Conservation (phyloP, 2,113 vertebrate species). For the Peromyscus californicus region DNA sequence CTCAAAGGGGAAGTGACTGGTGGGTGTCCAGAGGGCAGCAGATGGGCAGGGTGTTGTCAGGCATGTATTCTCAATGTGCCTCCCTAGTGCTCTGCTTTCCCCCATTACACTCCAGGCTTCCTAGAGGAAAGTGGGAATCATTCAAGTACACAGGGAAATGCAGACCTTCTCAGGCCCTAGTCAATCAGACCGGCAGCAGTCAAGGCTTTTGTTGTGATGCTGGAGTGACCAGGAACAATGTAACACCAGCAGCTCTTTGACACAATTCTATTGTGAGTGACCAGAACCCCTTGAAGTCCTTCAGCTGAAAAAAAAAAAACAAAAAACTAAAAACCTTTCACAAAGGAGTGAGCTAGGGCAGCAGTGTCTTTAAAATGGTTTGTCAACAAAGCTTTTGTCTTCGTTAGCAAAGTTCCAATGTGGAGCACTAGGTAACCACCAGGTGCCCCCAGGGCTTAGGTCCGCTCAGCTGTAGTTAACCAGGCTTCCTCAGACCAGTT, state of each 20-base stretch:
- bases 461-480: background rate
- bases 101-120: too few species aligned
- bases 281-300: accelerated
- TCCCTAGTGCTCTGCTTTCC: background rate
- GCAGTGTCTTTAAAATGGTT: background rate
- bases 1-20: background rate
- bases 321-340: background rate
- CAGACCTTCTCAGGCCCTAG: background rate
- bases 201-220: background rate
- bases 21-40: too few species aligned
- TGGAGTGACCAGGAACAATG: background rate
- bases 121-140: background rate
- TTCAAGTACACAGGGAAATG: background rate
- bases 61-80: too few species aligned
- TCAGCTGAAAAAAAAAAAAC: background rate
- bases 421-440: background rate
- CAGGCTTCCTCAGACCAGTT: background rate
- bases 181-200: slow-evolving; percentile 7
- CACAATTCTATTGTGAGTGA: background rate
- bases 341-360: background rate
- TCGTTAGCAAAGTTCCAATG: background rate
- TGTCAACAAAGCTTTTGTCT: background rate
- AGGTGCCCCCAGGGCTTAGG: background rate
- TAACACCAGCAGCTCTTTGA: background rate
- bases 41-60: too few species aligned